Percentiles rank a stretch among this genome's conserved stretches.
Evolutionary conservation across 2,888 invertebrate species (phyloP).

Genomic region (Nineta flava): DNA sequence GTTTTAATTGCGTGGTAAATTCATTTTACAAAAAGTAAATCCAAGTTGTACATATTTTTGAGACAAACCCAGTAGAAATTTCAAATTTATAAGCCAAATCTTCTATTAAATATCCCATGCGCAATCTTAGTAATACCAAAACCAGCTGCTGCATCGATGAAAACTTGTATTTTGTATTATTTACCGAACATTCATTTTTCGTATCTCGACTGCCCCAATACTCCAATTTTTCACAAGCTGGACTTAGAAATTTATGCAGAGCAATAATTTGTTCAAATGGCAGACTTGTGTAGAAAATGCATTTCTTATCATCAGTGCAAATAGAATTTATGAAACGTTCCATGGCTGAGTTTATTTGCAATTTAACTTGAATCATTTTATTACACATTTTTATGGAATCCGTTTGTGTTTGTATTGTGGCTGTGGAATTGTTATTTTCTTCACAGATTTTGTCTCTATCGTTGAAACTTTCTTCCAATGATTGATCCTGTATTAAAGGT

Average conservation of each 20-base stretch:
- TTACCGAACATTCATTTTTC: constrained; percentile 5
- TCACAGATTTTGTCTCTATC: too few species aligned
- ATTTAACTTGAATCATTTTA: too few species aligned
- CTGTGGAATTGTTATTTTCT: too few species aligned
- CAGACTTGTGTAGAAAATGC: constrained; percentile 10
- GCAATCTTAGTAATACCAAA: constrained; percentile 10
- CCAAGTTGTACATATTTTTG: too few species aligned
- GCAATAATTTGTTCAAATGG: constrained; percentile 8
- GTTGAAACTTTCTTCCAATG: too few species aligned
- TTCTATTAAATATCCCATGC: constrained; percentile 9
- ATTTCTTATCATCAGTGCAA: constrained; percentile 8
- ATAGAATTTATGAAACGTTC: constrained; percentile 8
- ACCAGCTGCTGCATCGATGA: constrained; percentile 10
- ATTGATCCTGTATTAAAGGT: too few species aligned
- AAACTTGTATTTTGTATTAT: constrained; percentile 6
- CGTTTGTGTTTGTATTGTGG: too few species aligned
- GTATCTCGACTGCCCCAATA: constrained; percentile 6
- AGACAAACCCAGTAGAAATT: too few species aligned
- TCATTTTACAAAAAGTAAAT: constrained; percentile 11
- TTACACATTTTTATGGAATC: too few species aligned
- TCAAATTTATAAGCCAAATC: too few species aligned
- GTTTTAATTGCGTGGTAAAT: constrained; percentile 10
- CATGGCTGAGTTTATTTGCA: too few species aligned
- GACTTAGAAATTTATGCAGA: constrained; percentile 9
- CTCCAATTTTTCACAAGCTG: constrained; percentile 8